Base-by-base conservation (phyloP, 92 coral and sea anemone genomes). In the Anthopleura xanthogrammica region DNA sequence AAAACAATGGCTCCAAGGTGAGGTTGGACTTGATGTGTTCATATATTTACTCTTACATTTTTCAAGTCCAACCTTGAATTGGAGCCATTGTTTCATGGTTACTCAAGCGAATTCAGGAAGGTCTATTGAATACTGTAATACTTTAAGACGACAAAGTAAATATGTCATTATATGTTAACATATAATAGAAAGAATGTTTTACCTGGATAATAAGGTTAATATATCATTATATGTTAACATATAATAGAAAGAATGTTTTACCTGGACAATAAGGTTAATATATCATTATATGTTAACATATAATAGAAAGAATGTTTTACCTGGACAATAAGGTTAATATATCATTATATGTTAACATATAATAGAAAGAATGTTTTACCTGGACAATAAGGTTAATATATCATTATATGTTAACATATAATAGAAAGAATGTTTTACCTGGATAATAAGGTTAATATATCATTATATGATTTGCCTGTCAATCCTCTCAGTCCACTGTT, bases 211-310 rank as follows among this genome's bases (percentile, higher is more conserved):
- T 88, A 96, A 77, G 12, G 88, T 86, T 60, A 96, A 74, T 14
- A 96, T 68, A 85, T 96, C 98, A 88, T 89, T 92, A 79, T 88
- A 94, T 6, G 88, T 46, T 46, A 5, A 5, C 9, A 5, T 46
- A 46, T 46, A 46, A 46, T 9, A 54, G 58, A 2, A 54, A 11
- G 16, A 54, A 11, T 6, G 58, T 36, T 68, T 68, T 83, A 94
- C 98, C 98, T 95, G 93, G 96, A 90, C 70, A 96, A 79, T 88
- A 96, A 77, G 12, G 88, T 86, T 60, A 96, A 74, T 14, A 96
- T 68, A 85, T 96, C 98, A 88, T 89, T 92, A 79, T 88, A 94
- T 6, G 88, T 46, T 46, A 5, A 5, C 9, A 5, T 46, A 46
- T 46, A 46, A 46, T 9, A 54, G 58, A 2, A 54, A 11, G 16